Evolutionary conservation across 1,140 invertebrate genomes (phyloP), one percentile per base, ranked within the genome.

Genomic region (Leptinotarsa lineolata): DNA sequence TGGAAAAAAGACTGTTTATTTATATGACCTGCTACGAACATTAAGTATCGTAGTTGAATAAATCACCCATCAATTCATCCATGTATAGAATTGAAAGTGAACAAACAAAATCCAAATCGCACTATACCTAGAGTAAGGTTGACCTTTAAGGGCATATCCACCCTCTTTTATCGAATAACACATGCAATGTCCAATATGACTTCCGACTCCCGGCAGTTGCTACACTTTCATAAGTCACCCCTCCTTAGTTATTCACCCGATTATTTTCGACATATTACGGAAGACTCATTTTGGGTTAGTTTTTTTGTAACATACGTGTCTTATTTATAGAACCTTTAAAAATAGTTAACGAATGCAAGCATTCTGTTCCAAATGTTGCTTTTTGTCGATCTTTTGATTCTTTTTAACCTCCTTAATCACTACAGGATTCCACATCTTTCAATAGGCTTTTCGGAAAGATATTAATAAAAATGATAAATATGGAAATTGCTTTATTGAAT

Each of bases 251-350:
- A 44, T 18, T 66, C 64, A 66, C 64, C 64, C 22, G 48, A 54
- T 54, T 54, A 54, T 54, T 54, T 54, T 54, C 48, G 48, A 54
- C 48, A 54, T 54, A 54, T 54, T 54, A 16, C 4, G 48, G 48
- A 66, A 24, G 64, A 66, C 64, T 66, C 16, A 15, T 11, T 66
- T 44, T 20, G 48, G 15, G 48, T 54, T 54, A 18, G 39, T 66
- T 24, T 66, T 66, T 66, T 66, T 64, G n/a, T 66, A 44, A 6
- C 39, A 5, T 39, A n/a, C 6, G 30, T 18, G 64, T 21, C 30
- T 66, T 66, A 66, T 66, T 66, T 66, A 66, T 66, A 66, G 64
- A 66, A 66, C n/a, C 24, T 39, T 24, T 44, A 66, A 66, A 66
- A 39, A 66, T 66, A 66, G 64, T 18, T 66, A 39, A 22, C 22